Conservation (phyloP, 2,113 vertebrate species). For the Phainopepla nitens region DNA sequence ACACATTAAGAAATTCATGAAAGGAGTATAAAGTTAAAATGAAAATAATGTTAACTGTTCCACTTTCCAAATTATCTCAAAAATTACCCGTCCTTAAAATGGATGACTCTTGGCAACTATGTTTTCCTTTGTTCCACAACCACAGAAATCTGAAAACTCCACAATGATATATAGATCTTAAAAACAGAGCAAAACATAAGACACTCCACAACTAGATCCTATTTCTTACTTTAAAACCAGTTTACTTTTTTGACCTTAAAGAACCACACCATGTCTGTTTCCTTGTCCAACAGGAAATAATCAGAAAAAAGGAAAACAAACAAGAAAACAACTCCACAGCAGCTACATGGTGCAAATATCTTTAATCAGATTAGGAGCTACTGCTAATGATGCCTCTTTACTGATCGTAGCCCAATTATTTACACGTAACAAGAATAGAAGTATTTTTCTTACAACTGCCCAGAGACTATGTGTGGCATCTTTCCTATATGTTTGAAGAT, state of each 20-base stretch:
- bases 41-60: neutral
- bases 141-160: neutral
- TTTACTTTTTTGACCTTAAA: neutral
- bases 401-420: neutral
- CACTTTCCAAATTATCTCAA: neutral
- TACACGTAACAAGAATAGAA: neutral
- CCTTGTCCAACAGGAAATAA: neutral
- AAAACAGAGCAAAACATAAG: neutral
- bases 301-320: neutral
- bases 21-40: neutral
- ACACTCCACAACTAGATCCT: neutral
- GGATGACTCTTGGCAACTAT: neutral
- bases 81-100: neutral
- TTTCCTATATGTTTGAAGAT: neutral
- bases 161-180: neutral
- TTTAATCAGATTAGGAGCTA: neutral
- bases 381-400: neutral
- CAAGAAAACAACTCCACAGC: neutral
- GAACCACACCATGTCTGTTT: neutral
- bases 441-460: neutral
- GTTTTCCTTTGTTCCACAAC: neutral
- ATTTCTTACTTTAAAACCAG: neutral
- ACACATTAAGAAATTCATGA: neutral
- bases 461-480: fast-evolving
- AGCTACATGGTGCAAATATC: neutral